Percentiles rank a stretch among this genome's conserved stretches.
These are phyloP conservation scores for Sphaerodactylus townsendi DNA, from an alignment of 2,113 vertebrate species.

Conservation along the genomic window DNA sequence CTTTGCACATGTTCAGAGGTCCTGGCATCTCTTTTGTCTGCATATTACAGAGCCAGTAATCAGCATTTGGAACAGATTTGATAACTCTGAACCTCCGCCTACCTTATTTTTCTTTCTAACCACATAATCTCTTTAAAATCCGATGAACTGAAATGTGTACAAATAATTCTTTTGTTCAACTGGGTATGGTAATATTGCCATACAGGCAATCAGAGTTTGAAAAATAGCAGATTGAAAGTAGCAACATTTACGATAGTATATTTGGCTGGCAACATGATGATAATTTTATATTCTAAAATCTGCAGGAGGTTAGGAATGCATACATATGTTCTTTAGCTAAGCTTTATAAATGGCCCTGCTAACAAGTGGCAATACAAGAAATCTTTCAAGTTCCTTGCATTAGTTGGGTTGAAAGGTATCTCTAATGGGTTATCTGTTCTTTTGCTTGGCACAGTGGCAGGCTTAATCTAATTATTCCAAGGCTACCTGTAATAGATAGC, in stretches of 20 bases:
- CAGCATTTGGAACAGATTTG: background rate
- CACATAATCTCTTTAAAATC: background rate
- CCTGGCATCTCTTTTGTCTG: background rate
- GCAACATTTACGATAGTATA: background rate
- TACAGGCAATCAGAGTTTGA: background rate
- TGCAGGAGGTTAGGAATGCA: background rate
- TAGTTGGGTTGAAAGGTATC: constrained; percentile 29
- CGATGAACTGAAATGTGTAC: background rate
- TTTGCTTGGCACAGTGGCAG: background rate
- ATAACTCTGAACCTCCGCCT: background rate
- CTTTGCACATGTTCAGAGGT: background rate
- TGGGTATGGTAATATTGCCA: background rate
- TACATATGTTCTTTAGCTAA: background rate
- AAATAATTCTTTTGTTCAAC: background rate
- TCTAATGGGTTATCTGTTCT: background rate
- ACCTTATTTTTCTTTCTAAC: background rate
- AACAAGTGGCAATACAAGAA: background rate
- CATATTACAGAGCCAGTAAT: no score
- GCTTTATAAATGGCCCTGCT: constrained; percentile 5
- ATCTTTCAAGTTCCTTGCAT: background rate
- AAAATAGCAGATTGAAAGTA: background rate
- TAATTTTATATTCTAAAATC: background rate
- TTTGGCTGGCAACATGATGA: background rate
- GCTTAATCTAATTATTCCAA: constrained; percentile 25
- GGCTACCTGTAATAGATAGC: constrained; percentile 3